Evolutionary conservation across 2,113 vertebrate species (phyloP), one percentile per base, ranked within the genome.

Genomic region (Calypte anna): DNA sequence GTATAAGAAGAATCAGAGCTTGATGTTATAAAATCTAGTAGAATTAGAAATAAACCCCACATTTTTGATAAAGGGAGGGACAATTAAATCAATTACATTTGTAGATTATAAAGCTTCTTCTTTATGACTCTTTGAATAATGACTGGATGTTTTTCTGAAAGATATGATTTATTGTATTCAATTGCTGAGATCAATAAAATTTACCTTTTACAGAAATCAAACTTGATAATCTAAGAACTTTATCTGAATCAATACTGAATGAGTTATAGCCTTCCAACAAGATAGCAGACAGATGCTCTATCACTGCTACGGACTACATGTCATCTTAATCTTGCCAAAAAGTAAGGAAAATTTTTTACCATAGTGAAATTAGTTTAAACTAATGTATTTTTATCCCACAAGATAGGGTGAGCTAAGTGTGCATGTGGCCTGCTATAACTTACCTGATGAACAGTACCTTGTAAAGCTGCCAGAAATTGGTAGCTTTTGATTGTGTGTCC

Each of bases 311-410:
- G 67, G 59, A 67, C 72, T 91, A 51, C 2, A 4, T 59, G 64
- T 79, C 22, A 1, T 83, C 63, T 77, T 86, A 90, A 90, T 67
- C 76, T 90, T 93, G 95, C 79, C 59, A 77, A 91, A 93, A 96
- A 75, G 75, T 69, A 91, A 80, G 55, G 27, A 38, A 90, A 86
- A 91, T 88, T 95, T 88, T 93, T 93, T 90, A 63, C 7, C 2
- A 28, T 24, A 12, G 30, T 86, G 53, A 88, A 86, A 93, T 89
- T 87, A 78, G 63, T 94, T 86, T 55, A 86, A 93, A 82, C 21
- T 66, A 81, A 88, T 90, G 43, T 64, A 63, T 81, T 95, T 95
- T 90, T 93, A 51, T 43, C 43, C 88, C 31, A 63, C 51, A 67
- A 77, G 28, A 59, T 19, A 77, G 68, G 43, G 64, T 67, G 63